Percentiles rank a stretch among this genome's conserved stretches.
Evolutionary conservation across 2,113 vertebrate genomes (phyloP).

Genomic region (Helogale parvula): DNA sequence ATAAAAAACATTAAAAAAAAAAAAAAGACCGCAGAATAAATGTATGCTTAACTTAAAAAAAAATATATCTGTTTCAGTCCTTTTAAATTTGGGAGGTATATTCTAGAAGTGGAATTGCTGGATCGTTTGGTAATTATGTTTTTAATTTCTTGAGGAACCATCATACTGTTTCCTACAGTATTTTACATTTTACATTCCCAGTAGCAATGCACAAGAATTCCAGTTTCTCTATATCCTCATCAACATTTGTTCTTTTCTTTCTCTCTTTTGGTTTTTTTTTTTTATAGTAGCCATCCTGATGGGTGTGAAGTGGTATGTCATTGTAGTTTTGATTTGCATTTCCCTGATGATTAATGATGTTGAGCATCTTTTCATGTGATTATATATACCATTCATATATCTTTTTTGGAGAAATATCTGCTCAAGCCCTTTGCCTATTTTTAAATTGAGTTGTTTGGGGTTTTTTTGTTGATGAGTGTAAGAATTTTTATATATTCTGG

Average conservation of each 20-base stretch:
- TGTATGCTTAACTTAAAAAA: no score
- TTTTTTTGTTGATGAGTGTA: conserved; percentile 3
- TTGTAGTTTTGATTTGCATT: not conserved
- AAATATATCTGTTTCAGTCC: not conserved
- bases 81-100: not conserved
- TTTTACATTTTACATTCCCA: not conserved
- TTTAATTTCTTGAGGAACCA: not conserved
- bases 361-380: not conserved
- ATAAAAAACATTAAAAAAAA: no score
- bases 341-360: not conserved
- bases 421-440: not conserved
- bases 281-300: not conserved
- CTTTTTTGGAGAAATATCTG: not conserved
- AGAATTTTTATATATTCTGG: not conserved
- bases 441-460: not conserved
- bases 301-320: not conserved
- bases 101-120: not conserved
- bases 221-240: not conserved
- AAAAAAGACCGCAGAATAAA: no score
- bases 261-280: no score
- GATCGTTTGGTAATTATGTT: not conserved
- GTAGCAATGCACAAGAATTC: not conserved
- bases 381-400: not conserved
- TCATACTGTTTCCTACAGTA: not conserved
- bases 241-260: not conserved